These are phyloP conservation scores for Synaphobranchus kaupii DNA, from an alignment of 2,797 vertebrate genomes.

Conservation along the genomic window DNA sequence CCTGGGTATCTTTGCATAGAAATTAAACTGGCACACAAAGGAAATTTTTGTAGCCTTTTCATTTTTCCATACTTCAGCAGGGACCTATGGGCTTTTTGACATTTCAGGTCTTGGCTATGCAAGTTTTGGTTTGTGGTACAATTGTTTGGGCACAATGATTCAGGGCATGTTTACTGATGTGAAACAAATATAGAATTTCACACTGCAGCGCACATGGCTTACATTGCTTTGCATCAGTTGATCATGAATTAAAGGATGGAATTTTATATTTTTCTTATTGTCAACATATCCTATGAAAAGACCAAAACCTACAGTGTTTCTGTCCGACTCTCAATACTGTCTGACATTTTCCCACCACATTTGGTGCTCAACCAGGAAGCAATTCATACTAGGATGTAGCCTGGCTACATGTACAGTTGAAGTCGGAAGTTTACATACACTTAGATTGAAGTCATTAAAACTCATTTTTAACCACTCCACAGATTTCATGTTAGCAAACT, in stretches of 20 bases:
- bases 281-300: too few species aligned
- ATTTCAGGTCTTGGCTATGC: background rate
- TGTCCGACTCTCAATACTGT: too few species aligned
- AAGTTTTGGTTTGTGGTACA: background rate
- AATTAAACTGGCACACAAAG: background rate
- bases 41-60: background rate
- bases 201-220: background rate
- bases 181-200: background rate
- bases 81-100: background rate
- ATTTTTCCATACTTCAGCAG: background rate
- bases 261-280: too few species aligned
- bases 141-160: background rate
- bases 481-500: too few species aligned
- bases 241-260: background rate
- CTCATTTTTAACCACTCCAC: too few species aligned
- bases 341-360: too few species aligned
- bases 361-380: too few species aligned
- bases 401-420: too few species aligned
- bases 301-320: too few species aligned
- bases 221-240: background rate
- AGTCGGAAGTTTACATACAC: too few species aligned
- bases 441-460: too few species aligned
- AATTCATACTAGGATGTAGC: too few species aligned
- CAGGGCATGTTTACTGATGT: background rate
- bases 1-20: background rate